Percentiles rank a stretch among this genome's conserved stretches.
These are phyloP conservation scores for Nudaria mundana DNA, from an alignment of 2,888 invertebrate species.

Conservation along the genomic window DNA sequence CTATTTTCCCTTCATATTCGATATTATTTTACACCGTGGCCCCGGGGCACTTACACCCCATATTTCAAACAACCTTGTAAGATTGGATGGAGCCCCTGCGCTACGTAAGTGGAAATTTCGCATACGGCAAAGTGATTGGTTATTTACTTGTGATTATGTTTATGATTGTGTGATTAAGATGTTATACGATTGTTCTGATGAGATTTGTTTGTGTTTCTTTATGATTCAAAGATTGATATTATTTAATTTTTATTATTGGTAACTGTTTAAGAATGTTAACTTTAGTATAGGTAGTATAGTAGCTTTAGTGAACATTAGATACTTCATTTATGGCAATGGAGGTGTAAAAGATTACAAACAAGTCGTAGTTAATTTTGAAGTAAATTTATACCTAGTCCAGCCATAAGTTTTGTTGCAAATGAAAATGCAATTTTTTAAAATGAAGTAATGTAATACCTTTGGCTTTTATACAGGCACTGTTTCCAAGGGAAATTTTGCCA, in stretches of 20 bases:
- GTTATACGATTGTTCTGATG: conserved; percentile 2
- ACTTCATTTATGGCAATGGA: too few species aligned
- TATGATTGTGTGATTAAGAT: conserved; percentile 17
- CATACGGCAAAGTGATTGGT: conserved; percentile 43
- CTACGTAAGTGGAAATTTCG: conserved; percentile 55
- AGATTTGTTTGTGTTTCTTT: background rate
- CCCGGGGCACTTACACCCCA: conserved; percentile 46
- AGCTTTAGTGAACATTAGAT: too few species aligned
- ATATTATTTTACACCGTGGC: conserved; percentile 46
- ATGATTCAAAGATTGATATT: background rate
- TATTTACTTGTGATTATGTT: conserved; percentile 26
- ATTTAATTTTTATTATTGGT: background rate
- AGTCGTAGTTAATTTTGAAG: too few species aligned
- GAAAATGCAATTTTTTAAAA: too few species aligned
- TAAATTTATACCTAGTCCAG: too few species aligned
- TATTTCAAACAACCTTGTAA: conserved; percentile 53
- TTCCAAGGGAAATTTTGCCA: too few species aligned
- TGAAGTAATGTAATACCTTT: too few species aligned
- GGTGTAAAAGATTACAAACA: too few species aligned
- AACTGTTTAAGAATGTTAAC: too few species aligned
- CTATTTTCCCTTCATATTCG: conserved; percentile 46
- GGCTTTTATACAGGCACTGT: too few species aligned
- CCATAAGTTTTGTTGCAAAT: too few species aligned
- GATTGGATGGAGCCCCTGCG: conserved; percentile 42
- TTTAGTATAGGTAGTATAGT: too few species aligned